Percentiles rank a stretch among this genome's conserved stretches.
These are phyloP conservation scores for Cerastis leucographa DNA, from an alignment of 2,888 invertebrate genomes.

Conservation along the genomic window DNA sequence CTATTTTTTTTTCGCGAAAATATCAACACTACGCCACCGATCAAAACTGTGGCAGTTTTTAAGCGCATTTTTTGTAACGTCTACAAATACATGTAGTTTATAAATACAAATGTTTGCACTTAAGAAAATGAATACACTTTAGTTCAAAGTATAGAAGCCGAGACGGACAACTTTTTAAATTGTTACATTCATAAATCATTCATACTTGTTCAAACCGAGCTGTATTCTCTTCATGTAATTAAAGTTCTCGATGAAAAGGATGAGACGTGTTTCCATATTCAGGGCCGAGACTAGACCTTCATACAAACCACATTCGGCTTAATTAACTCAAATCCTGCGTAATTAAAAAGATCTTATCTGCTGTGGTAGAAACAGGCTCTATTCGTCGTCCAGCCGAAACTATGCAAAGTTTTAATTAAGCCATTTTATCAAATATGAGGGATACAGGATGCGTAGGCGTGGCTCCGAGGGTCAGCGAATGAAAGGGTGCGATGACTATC, in stretches of 20 bases:
- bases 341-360: conserved; percentile 73
- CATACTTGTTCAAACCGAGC: conserved; percentile 16
- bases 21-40: conserved; percentile 25
- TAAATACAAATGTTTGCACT: conserved; percentile 6
- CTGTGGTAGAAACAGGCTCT: conserved; percentile 66
- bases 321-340: conserved; percentile 66
- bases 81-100: conserved; percentile 5
- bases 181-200: conserved; percentile 31
- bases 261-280: conserved; percentile 44
- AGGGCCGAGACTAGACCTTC: conserved; percentile 13
- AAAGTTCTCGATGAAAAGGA: conserved; percentile 44
- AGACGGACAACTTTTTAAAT: conserved; percentile 28
- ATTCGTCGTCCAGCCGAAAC: conserved; percentile 74
- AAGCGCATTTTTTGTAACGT: not conserved
- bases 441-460: conserved; percentile 69
- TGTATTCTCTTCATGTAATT: conserved; percentile 25
- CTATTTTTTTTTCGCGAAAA: conserved; percentile 29
- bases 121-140: conserved; percentile 21
- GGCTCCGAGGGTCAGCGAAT: conserved; percentile 77
- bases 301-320: conserved; percentile 58
- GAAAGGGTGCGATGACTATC: conserved; percentile 87
- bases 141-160: not conserved
- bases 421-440: conserved; percentile 81
- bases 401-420: conserved; percentile 86
- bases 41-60: conserved; percentile 2